A percentile compares a stretch with the other conserved stretches of the same genome.
phyloP scores from a whole-genome alignment of 2,888 invertebrate genomes.

The Harpagoxenus sublaevis region DNA sequence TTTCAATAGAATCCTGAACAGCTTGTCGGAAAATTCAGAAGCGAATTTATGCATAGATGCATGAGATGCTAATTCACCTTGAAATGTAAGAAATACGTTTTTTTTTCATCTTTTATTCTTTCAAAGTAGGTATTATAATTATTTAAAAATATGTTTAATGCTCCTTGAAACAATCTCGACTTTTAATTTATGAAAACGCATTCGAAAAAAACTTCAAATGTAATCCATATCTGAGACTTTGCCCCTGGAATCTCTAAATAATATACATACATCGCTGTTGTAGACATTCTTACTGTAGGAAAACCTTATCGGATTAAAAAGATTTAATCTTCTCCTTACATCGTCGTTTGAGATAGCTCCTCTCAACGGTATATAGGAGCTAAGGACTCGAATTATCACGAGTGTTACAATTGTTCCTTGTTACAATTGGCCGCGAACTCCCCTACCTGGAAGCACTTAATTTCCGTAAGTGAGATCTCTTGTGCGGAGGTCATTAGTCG shows the following conservation, averaged over 20 bases:
- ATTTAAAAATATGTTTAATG: not conserved
- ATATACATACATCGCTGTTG: not conserved
- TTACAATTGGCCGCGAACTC: conserved; percentile 49
- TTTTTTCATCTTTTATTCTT: not conserved
- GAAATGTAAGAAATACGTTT: not conserved
- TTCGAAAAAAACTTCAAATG: not conserved
- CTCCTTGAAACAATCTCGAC: not conserved
- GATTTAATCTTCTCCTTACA: conserved; percentile 19
- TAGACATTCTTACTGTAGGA: not conserved
- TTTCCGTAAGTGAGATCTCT: conserved; percentile 53
- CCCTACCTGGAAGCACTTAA: conserved; percentile 48
- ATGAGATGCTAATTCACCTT: not conserved
- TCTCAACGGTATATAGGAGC: not conserved
- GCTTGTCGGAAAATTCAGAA: not conserved
- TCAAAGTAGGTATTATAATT: not conserved
- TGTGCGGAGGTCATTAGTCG: conserved; percentile 47
- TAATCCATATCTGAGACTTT: not conserved
- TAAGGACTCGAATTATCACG: conserved; percentile 47
- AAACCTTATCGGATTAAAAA: conserved; percentile 17
- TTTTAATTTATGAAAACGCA: not conserved
- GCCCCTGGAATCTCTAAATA: not conserved
- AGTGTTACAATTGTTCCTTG: conserved; percentile 53
- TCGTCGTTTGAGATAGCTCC: not conserved
- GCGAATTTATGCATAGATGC: not conserved
- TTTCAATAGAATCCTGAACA: conserved; percentile 5